Conservation (phyloP, 2,888 invertebrate genomes). For the Tenodera sinensis region DNA sequence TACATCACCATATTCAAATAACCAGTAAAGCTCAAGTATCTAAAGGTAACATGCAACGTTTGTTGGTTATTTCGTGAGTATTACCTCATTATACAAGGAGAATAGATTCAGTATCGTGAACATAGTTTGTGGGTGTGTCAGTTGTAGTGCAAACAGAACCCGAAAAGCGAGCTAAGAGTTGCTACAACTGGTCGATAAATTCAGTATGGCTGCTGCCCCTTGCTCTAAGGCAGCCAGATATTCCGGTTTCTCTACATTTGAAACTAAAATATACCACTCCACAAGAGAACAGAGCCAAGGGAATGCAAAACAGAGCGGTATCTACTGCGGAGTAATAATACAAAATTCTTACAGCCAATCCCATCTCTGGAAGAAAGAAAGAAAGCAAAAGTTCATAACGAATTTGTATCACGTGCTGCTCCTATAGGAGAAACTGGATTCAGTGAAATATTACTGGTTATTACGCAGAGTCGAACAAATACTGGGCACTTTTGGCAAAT, state of each 20-base stretch:
- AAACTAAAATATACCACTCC: neutral
- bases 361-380: neutral
- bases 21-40: too few species aligned
- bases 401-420: too few species aligned
- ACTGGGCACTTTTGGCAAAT: too few species aligned
- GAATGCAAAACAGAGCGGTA: neutral
- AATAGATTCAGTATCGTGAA: neutral
- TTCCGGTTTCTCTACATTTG: neutral
- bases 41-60: too few species aligned
- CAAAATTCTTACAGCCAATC: neutral
- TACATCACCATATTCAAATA: too few species aligned
- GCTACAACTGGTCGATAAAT: neutral
- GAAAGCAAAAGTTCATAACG: too few species aligned
- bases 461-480: too few species aligned
- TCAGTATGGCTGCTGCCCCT: conserved; percentile 1
- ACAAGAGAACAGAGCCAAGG: neutral
- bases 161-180: neutral
- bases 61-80: too few species aligned
- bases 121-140: neutral
- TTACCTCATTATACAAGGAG: neutral
- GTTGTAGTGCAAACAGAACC: neutral
- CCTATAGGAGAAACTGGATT: too few species aligned
- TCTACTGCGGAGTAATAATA: neutral
- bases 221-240: neutral
- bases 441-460: too few species aligned